A percentile compares a stretch with the other conserved stretches of the same genome.
phyloP scores from a whole-genome alignment of 2,888 invertebrate species.

The Platynereis dumerilii region DNA sequence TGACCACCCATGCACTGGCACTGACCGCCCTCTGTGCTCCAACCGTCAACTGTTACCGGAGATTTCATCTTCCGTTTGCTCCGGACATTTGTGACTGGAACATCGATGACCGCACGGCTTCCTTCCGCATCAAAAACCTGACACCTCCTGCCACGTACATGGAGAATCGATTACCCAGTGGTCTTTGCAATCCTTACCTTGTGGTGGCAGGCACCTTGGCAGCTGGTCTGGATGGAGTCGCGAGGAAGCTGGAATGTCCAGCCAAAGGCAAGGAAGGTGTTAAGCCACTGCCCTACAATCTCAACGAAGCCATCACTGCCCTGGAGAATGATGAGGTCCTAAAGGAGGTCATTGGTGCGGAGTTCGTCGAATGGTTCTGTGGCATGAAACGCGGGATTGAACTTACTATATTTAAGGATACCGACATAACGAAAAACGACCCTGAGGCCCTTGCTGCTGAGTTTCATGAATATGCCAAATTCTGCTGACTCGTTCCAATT shows the following conservation, averaged over 20 bases:
- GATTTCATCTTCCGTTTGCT: conserved; percentile 16
- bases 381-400: not conserved
- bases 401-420: not conserved
- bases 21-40: conserved; percentile 32
- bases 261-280: not conserved
- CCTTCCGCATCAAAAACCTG: conserved; percentile 24
- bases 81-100: conserved; percentile 26
- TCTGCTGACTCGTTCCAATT: not conserved
- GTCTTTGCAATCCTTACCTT: conserved; percentile 34
- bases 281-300: conserved; percentile 15
- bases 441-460: not conserved
- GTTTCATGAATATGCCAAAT: conserved; percentile 8
- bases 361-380: conserved; percentile 21
- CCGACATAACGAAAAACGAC: not conserved
- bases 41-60: conserved; percentile 35
- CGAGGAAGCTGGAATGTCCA: conserved; percentile 22
- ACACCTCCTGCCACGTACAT: conserved; percentile 24
- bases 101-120: conserved; percentile 17
- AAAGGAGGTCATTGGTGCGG: conserved; percentile 25
- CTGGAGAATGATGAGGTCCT: conserved; percentile 29
- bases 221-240: conserved; percentile 37
- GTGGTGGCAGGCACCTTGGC: conserved; percentile 34
- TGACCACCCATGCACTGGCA: conserved; percentile 29
- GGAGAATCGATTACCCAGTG: conserved; percentile 32
- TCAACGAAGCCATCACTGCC: conserved; percentile 29